Conservation (phyloP, 2,113 vertebrate species). For the Climacteris rufus region DNA sequence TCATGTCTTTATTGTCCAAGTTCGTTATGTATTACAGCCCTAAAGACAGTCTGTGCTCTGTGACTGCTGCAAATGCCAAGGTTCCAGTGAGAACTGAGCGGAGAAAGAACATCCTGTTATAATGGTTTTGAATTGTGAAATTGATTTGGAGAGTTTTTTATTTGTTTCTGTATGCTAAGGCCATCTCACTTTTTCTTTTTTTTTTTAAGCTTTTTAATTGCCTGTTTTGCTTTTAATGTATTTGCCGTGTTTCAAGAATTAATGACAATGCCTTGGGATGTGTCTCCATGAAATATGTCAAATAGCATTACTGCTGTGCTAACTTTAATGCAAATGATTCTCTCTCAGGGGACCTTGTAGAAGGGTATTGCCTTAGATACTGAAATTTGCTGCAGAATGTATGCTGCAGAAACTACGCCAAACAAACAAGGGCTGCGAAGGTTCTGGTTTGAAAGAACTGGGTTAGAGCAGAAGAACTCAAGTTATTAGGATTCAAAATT, state of each 20-base stretch:
- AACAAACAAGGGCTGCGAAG: neutral
- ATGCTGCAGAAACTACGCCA: neutral
- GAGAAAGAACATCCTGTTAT: neutral
- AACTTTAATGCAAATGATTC: neutral
- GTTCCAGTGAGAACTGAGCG: constrained; percentile 16
- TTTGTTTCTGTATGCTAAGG: constrained; percentile 30
- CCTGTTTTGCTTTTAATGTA: constrained; percentile 19
- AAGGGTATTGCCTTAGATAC: neutral
- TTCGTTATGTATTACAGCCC: constrained; percentile 1
- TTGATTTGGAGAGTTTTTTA: neutral
- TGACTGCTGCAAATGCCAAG: constrained; percentile 14
- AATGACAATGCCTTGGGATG: constrained; percentile 3
- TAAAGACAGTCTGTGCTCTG: constrained; percentile 6
- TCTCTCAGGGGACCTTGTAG: neutral
- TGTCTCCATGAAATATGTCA: constrained; percentile 3
- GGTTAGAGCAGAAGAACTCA: neutral
- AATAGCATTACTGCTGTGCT: neutral
- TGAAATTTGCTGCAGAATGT: no score
- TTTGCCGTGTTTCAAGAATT: neutral
- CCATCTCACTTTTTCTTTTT: neutral
- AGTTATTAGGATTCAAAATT: neutral
- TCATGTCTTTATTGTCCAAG: constrained; percentile 1
- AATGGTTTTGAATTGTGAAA: constrained; percentile 20
- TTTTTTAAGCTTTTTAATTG: constrained; percentile 19
- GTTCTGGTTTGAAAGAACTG: neutral